Evolutionary conservation across 2,113 vertebrate genomes (phyloP), one percentile per base, ranked within the genome.

Genomic region (Epinephelus moara): DNA sequence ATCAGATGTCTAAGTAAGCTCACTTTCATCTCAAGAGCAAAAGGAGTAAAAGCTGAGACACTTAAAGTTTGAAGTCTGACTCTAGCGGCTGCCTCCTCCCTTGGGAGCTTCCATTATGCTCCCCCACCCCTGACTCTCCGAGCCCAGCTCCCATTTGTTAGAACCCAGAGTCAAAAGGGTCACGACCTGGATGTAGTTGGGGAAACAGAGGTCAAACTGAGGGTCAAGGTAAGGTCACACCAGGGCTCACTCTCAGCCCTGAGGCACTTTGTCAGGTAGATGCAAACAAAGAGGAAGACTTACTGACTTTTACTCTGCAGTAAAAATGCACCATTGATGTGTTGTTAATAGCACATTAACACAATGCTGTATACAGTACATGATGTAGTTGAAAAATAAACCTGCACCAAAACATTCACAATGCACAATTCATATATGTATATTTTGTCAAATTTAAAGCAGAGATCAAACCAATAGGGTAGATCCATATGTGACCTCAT

Each of bases 161-260:
- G 70, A 87, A 89, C 59, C 72, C 78, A 86, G 84, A 87, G 89
- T 80, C 80, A 82, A 23, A 89, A 80, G 76, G 80, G 92, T 86
- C 59, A 49, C 30, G 91, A 93, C 94, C 93, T 90, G 94, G 93
- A 95, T 94, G 90, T 94, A 92, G 82, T 87, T 74, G 69, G 87
- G 91, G 92, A 94, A 92, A 80, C 66, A 53, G 76, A 83, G 90
- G 88, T 80, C 88, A 89, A 78, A 59, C 74, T 37, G 3, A 12
- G 57, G 82, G 91, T 91, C 91, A 91, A 88, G 81, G 90, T 86
- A 78, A 88, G 75, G 85, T 85, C 74, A 85, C 50, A 81, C 25
- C 19, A 75, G 53, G 70, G 62, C 72, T 80, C 55, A 33, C 27
- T 72, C 52, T 81, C 33, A 85, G 47, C 55, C 87, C 75, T 61